Conservation (phyloP, 2,797 vertebrate species). For the Sebastes iracundus region DNA sequence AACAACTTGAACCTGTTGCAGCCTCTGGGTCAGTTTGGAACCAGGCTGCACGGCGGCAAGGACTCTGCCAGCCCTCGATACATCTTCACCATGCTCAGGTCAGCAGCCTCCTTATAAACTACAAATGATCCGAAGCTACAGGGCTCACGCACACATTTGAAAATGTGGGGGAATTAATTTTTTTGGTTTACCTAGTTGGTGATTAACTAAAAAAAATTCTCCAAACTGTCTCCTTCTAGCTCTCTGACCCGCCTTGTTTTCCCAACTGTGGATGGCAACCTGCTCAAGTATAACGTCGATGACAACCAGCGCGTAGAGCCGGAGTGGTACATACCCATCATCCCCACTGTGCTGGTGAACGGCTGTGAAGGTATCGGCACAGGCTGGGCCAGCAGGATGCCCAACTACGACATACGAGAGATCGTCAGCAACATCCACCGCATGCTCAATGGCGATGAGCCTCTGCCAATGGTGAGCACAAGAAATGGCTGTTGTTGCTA, state of each 20-base stretch:
- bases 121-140: background rate
- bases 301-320: conserved; percentile 98
- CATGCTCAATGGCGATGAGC: conserved; percentile 91
- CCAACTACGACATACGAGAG: conserved; percentile 92
- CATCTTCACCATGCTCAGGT: conserved; percentile 99
- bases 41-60: conserved; percentile 94
- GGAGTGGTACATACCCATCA: conserved; percentile 98
- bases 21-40: conserved; percentile 97
- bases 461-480: conserved; percentile 89
- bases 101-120: conserved; percentile 10
- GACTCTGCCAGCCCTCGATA: conserved; percentile 99
- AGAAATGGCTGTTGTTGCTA: background rate
- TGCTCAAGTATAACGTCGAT: conserved; percentile 92
- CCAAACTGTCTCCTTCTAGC: conserved; percentile 65
- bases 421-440: conserved; percentile 91
- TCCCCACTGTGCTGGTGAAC: conserved; percentile 93
- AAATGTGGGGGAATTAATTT: background rate
- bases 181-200: background rate
- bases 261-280: conserved; percentile 89
- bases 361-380: conserved; percentile 96
- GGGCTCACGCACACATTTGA: background rate
- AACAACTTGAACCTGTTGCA: conserved; percentile 97
- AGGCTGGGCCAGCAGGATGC: conserved; percentile 96
- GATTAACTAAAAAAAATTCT: background rate
- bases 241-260: conserved; percentile 90